Evolutionary conservation across 2,888 invertebrate species (phyloP), one percentile per base, ranked within the genome.

Genomic region (Cepaea hortensis): DNA sequence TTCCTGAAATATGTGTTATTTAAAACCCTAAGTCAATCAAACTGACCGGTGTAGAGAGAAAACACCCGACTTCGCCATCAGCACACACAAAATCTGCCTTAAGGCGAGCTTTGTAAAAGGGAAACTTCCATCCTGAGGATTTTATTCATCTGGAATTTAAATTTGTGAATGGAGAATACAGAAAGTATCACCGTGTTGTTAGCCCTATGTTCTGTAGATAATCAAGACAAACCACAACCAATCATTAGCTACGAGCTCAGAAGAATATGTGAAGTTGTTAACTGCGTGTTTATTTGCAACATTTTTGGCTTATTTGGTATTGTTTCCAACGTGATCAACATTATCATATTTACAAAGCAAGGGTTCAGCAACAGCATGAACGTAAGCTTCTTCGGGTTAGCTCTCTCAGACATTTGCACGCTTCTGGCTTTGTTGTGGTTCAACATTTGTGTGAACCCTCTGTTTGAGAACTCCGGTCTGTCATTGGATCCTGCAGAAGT

Each of bases 391-490:
- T 70, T 75, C 9, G 83, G 73, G 15, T 61, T 83, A 18, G 72
- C 83, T 2, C 50, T 83, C 2, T 83, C 83, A 9, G 83, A 83
- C 18, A 23, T 35, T 35, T 72, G 83, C 55, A 75, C 70, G 1
- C 72, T 75, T 1, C 11, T 83, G 11, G 75, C 72, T 11, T 73
- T 83, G 11, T 9, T 73, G 3, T 83, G 83, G 83, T 62, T 73
- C 73, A 75, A 75, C 55, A 9, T 83, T 23, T 83, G 83, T 23
- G 68, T 83, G 55, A 83, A 83, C 20, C 83, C 83, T 2, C 18
- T 83, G 13, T 83, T 83, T 48, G 75, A 73, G 35, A 55, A 61
- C 18, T 83, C 83, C 15, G 75, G 75, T 1, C 13, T 83, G 20
- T 72, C 83, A 6, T 6, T 83, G 55, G 83, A 73, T 72, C 68